Conservation (phyloP, 1,140 invertebrate species). For the Drosophila sproati region DNA sequence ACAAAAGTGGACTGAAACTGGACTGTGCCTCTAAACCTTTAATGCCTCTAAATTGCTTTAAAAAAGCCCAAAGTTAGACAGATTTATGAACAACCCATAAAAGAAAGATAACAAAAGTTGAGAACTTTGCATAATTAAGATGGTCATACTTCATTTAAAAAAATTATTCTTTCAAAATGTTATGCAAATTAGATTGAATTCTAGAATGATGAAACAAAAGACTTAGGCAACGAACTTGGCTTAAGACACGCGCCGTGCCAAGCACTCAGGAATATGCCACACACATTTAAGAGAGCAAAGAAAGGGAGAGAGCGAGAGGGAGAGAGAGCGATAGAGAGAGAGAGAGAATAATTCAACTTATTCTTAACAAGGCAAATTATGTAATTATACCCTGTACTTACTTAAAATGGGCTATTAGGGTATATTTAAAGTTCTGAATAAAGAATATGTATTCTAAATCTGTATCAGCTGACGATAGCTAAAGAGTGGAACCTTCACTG, state of each 20-base stretch:
- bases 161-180: constrained; percentile 57
- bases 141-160: constrained; percentile 45
- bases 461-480: no score
- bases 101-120: constrained; percentile 8
- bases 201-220: constrained; percentile 48
- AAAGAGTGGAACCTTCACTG: no score
- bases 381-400: not conserved
- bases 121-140: constrained; percentile 52
- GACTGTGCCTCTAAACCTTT: not conserved
- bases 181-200: constrained; percentile 61
- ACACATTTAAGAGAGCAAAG: constrained; percentile 17
- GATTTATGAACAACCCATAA: constrained; percentile 32
- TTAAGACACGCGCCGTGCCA: constrained; percentile 53
- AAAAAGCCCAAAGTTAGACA: not conserved
- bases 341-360: constrained; percentile 16
- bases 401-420: not conserved
- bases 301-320: not conserved
- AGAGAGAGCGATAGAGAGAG: not conserved
- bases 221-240: constrained; percentile 57
- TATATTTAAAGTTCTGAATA: not conserved
- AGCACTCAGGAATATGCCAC: constrained; percentile 25
- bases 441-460: no score
- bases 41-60: constrained; percentile 2
- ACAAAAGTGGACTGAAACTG: constrained; percentile 25
- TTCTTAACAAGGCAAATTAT: constrained; percentile 33